Base-by-base conservation (phyloP, 1,140 invertebrate species). In the Sitophilus oryzae region DNA sequence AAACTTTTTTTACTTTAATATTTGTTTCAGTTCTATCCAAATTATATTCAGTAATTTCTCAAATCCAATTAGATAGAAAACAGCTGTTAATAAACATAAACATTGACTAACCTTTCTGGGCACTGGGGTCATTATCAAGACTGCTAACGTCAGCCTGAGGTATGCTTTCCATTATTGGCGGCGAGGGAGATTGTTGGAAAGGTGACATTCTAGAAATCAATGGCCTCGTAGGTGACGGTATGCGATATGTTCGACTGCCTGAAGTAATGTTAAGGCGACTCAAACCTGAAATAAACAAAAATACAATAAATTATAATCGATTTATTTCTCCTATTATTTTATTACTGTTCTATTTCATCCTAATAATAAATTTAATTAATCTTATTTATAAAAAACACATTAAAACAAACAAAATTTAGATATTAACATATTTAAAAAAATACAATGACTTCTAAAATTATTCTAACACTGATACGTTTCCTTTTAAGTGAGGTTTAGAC, bases 171-270 rank as follows among this genome's bases (percentile, higher is more conserved):
- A 47, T 45, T 61, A 69, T 70, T 30, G 74, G 72, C 46, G 73
- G 71, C 22, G 74, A 69, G 15, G 68, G 60, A 53, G 78, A 74
- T 47, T 75, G 67, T 69, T 85, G 84, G 75, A 89, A 87, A 25
- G 49, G 47, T 11, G 85, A 85, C 69, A 82, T 84, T 47, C 82
- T 74, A 37, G 81, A 78, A 56, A 86, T 79, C 48, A 81, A 77
- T n/a, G 84, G 84, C 62, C 86, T 75, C 30, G 87, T 87, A 56
- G 88, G 82, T 23, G 88, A 91, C 15, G 87, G 85, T 73, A 92
- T 89, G 69, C 89, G 80, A 69, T 93, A 93, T 1, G 90, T 93
- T 42, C 88, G 76, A 71, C 82, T 91, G 30, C 90, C 90, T 10
- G 88, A 91, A 8, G 88, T 87, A 45, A 92, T 92, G 69, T 91